A percentile compares a stretch with the other conserved stretches of the same genome.
Conservation (phyloP, 2,797 vertebrate genomes). For the Ammospiza maritima region DNA sequence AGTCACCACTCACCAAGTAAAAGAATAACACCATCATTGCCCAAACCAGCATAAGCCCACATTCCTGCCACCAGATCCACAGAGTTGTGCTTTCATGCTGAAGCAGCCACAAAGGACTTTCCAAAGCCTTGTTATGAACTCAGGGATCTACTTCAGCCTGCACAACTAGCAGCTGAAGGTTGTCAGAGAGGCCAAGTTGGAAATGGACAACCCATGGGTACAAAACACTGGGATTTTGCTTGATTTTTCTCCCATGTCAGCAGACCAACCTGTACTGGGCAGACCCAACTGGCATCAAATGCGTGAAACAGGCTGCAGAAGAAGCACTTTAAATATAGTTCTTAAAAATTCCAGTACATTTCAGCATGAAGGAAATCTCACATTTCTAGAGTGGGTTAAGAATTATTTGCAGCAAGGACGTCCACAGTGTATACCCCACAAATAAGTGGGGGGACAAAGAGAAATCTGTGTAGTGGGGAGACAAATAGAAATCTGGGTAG, state of each 20-base stretch:
- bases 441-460: background rate
- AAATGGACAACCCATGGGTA: background rate
- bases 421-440: background rate
- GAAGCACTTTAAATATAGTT: slow-evolving; percentile 67
- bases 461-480: background rate
- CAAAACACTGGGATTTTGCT: background rate
- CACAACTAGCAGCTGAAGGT: background rate
- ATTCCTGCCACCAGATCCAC: background rate
- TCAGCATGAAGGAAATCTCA: background rate
- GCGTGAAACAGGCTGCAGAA: slow-evolving; percentile 67
- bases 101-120: background rate
- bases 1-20: background rate
- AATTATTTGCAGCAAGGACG: accelerated
- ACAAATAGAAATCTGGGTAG: background rate
- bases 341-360: slow-evolving; percentile 74
- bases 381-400: background rate
- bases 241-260: background rate
- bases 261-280: background rate
- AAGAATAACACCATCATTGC: background rate
- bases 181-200: background rate
- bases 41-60: background rate
- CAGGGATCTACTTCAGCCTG: background rate
- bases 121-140: background rate
- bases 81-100: background rate
- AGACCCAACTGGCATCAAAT: background rate